Percentiles rank a stretch among this genome's conserved stretches.
phyloP scores from a whole-genome alignment of 2,797 vertebrate genomes.

The Thamnophis elegans region DNA sequence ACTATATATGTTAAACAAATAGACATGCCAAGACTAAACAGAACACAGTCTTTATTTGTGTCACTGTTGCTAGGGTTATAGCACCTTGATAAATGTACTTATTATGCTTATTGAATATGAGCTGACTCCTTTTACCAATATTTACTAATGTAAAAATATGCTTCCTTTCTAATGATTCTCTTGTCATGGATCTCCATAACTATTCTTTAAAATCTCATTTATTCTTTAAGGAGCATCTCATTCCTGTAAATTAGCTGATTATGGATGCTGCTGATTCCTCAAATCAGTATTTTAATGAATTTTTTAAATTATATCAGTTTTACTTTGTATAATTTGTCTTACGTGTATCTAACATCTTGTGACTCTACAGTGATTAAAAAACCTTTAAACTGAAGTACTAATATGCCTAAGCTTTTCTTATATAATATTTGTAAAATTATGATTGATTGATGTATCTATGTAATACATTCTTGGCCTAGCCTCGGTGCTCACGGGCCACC shows the following conservation, averaged over 20 bases:
- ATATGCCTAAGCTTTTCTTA: background rate
- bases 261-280: background rate
- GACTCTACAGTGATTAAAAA: background rate
- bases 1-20: fast-evolving
- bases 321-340: background rate
- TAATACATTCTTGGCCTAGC: background rate
- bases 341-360: background rate
- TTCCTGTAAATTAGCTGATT: background rate
- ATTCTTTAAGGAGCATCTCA: background rate
- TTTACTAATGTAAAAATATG: background rate
- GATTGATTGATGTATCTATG: background rate
- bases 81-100: background rate
- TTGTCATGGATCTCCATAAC: background rate
- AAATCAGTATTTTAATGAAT: background rate
- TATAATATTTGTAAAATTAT: background rate
- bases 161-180: background rate
- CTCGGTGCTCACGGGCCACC: too few relatives aligned
- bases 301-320: background rate
- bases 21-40: background rate
- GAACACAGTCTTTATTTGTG: background rate
- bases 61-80: background rate
- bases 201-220: background rate
- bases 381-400: background rate
- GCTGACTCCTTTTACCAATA: background rate
- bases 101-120: background rate